These are phyloP conservation scores for Leptogaster cylindrica DNA, from an alignment of 2,888 invertebrate genomes.

Conservation along the genomic window DNA sequence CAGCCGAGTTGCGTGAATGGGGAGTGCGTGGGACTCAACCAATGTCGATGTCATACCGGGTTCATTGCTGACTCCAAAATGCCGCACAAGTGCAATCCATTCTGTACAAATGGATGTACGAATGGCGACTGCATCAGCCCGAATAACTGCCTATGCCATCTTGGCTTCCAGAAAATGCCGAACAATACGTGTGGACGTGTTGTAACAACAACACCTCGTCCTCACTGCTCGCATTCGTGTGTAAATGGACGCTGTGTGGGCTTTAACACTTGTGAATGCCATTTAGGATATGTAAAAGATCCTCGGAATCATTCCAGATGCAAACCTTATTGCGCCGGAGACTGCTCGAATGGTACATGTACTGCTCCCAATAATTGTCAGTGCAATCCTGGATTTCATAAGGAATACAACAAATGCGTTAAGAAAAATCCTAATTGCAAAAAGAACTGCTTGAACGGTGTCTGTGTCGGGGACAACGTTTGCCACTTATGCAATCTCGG, in stretches of 20 bases:
- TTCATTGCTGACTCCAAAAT: constrained; percentile 53
- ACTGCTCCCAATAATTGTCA: constrained; percentile 67
- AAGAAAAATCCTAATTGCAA: neutral
- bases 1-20: constrained; percentile 50
- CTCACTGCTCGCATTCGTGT: constrained; percentile 52
- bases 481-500: neutral
- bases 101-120: constrained; percentile 48
- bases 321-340: constrained; percentile 61
- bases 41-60: constrained; percentile 65
- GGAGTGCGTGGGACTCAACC: constrained; percentile 52
- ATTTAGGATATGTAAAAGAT: constrained; percentile 54
- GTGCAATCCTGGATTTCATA: constrained; percentile 63
- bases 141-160: constrained; percentile 55
- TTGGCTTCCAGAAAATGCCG: constrained; percentile 50
- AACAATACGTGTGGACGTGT: neutral
- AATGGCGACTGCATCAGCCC: constrained; percentile 56
- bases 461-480: constrained; percentile 51
- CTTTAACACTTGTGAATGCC: constrained; percentile 64
- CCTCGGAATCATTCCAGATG: constrained; percentile 51
- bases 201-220: neutral
- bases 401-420: neutral
- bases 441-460: constrained; percentile 57
- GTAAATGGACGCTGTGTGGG: constrained; percentile 56
- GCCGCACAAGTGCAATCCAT: constrained; percentile 46
- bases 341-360: constrained; percentile 66